A percentile compares a stretch with the other conserved stretches of the same genome.
Conservation (phyloP, 2,888 invertebrate genomes). For the Cryptophagus acutangulus region DNA sequence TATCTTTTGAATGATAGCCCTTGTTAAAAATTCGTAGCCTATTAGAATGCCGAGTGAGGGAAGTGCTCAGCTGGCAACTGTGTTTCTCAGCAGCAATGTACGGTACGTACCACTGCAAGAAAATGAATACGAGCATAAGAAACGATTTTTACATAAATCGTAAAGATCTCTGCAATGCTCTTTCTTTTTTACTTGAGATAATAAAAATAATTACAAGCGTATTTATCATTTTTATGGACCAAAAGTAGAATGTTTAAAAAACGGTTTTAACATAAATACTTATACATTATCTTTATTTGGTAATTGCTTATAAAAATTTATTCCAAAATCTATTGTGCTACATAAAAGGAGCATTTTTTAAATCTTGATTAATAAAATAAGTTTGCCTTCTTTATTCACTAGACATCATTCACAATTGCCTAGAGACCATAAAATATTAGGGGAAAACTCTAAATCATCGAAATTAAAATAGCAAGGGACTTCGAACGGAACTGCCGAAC, state of each 20-base stretch:
- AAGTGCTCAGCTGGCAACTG: constrained; percentile 15
- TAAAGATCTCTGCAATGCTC: constrained; percentile 12
- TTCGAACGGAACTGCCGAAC: no score
- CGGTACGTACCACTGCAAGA: constrained; percentile 8
- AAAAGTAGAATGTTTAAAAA: no score
- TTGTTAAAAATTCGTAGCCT: constrained; percentile 43
- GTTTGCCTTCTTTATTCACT: no score
- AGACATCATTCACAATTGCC: no score
- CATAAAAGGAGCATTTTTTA: constrained; percentile 1
- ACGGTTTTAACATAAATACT: no score
- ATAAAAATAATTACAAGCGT: constrained; percentile 12
- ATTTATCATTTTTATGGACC: constrained; percentile 14
- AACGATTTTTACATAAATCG: constrained; percentile 12
- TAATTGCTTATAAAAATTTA: no score
- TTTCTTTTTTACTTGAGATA: constrained; percentile 13
- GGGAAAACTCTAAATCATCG: no score
- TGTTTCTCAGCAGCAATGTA: constrained; percentile 15
- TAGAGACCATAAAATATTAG: no score
- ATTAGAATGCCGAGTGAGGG: constrained; percentile 34
- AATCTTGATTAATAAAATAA: no score
- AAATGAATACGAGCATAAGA: constrained; percentile 16
- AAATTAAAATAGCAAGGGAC: no score
- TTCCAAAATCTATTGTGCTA: no score
- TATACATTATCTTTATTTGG: not conserved
- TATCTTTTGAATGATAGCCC: constrained; percentile 44